Evolutionary conservation across 2,888 invertebrate genomes (phyloP).

Genomic region (Epistrophella euchroma): DNA sequence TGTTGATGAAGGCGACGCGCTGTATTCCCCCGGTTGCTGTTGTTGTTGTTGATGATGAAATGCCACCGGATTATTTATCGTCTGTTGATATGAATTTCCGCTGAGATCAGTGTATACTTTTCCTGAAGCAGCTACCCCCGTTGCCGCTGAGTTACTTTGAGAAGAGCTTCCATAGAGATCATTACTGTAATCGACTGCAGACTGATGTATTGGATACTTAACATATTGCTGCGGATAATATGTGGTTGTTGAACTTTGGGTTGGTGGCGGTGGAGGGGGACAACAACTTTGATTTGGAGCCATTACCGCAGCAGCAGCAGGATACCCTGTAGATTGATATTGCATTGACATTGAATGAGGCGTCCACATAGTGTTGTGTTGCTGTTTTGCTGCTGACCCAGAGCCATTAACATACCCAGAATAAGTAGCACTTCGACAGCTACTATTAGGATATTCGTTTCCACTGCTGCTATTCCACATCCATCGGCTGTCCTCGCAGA

Average conservation of each 20-base stretch:
- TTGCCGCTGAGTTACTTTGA: conserved; percentile 40
- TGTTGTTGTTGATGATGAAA: conserved; percentile 46
- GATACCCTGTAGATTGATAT: conserved; percentile 64
- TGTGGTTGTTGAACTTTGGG: conserved; percentile 41
- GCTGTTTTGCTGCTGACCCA: conserved; percentile 23
- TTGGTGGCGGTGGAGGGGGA: conserved; percentile 6
- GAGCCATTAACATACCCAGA: conserved; percentile 57
- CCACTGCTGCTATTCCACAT: conserved; percentile 53
- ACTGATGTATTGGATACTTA: conserved; percentile 56
- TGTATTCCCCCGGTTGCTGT: conserved; percentile 37
- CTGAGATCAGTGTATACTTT: conserved; percentile 75
- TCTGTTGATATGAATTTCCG: conserved; percentile 53
- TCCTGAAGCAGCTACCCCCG: conserved; percentile 19
- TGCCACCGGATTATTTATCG: conserved; percentile 43
- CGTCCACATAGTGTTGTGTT: conserved; percentile 61
- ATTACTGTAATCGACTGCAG: conserved; percentile 52
- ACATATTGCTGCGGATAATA: conserved; percentile 70
- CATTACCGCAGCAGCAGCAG: conserved; percentile 20
- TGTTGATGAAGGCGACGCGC: conserved; percentile 31
- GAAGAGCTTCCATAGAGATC: conserved; percentile 64
- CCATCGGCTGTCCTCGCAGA: conserved; percentile 71
- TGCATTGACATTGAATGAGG: conserved; percentile 58
- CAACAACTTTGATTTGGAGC: conserved; percentile 63
- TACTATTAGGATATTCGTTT: conserved; percentile 51
- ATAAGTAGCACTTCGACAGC: conserved; percentile 56